Evolutionary conservation across 2,888 invertebrate genomes (phyloP).

Genomic region (Eilema caniola): DNA sequence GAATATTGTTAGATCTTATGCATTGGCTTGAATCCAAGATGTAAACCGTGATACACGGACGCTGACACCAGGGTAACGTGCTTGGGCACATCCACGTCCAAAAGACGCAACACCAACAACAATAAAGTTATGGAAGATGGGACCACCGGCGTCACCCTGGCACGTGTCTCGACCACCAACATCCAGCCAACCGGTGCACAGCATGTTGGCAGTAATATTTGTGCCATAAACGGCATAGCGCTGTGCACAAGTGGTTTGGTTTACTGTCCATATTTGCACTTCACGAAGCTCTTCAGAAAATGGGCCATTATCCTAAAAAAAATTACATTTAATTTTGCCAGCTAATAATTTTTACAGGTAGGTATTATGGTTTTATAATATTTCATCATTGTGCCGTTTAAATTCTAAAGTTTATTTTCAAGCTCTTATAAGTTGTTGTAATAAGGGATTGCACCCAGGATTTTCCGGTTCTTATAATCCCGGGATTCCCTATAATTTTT

Average conservation of each 20-base stretch:
- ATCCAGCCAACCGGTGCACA: conserved; percentile 64
- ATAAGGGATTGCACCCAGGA: no score
- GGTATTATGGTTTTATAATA: no score
- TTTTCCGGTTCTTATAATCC: no score
- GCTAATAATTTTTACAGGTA: no score
- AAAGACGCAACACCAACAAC: conserved; percentile 60
- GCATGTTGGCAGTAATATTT: conserved; percentile 60
- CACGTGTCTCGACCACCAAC: conserved; percentile 61
- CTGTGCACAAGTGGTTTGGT: conserved; percentile 52
- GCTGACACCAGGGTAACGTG: conserved; percentile 59
- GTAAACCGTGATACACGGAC: conserved; percentile 62
- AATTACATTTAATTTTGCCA: no score
- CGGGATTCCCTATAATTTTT: no score
- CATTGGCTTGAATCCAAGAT: conserved; percentile 62
- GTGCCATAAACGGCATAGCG: conserved; percentile 49
- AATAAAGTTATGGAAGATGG: conserved; percentile 58
- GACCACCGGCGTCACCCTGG: conserved; percentile 63
- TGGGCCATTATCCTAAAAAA: conserved; percentile 24
- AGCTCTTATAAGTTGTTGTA: no score
- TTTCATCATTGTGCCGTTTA: no score
- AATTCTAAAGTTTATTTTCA: no score
- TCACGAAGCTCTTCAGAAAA: conserved; percentile 57
- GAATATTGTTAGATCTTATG: conserved; percentile 36
- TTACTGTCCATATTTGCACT: conserved; percentile 59
- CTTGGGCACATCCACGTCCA: conserved; percentile 53